A percentile compares a stretch with the other conserved stretches of the same genome.
Conservation (phyloP, 1,140 invertebrate genomes). For the Aphelenchoides avenae region DNA sequence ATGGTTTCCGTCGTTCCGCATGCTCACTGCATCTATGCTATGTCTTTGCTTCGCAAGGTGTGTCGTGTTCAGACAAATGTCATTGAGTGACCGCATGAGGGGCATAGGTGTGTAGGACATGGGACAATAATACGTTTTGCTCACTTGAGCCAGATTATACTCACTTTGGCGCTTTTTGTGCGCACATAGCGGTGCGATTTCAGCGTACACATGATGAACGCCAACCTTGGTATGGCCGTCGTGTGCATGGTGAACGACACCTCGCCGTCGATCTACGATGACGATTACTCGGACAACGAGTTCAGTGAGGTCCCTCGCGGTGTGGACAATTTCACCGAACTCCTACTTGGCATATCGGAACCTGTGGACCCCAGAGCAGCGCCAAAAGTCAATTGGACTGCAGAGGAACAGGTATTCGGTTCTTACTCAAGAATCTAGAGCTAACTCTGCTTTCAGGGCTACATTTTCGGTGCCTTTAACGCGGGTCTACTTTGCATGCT, state of each 20-base stretch:
- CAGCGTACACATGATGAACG: constrained; percentile 53
- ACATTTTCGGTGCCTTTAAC: constrained; percentile 59
- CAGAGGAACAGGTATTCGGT: too few relatives aligned
- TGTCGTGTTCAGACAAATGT: too few relatives aligned
- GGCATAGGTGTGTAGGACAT: too few relatives aligned
- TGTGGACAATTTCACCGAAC: too few relatives aligned
- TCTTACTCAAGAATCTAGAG: background rate
- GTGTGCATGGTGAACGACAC: constrained; percentile 55
- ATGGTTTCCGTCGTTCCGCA: constrained; percentile 57
- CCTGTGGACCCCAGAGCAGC: constrained; percentile 19
- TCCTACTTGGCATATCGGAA: constrained; percentile 22
- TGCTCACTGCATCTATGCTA: constrained; percentile 51
- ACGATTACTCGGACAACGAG: too few relatives aligned
- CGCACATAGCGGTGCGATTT: constrained; percentile 20
- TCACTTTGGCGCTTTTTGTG: background rate
- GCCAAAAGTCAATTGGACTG: constrained; percentile 34
- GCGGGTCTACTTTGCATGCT: constrained; percentile 56
- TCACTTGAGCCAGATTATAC: background rate
- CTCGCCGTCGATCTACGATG: constrained; percentile 22
- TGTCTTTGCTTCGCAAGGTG: constrained; percentile 57
- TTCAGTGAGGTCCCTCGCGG: too few relatives aligned
- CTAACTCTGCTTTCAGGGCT: constrained; percentile 32
- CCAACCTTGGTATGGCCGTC: constrained; percentile 51
- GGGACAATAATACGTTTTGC: background rate
- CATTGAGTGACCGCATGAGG: too few relatives aligned